These are phyloP conservation scores for Coleophora deauratella DNA, from an alignment of 2,888 invertebrate genomes.

Conservation along the genomic window DNA sequence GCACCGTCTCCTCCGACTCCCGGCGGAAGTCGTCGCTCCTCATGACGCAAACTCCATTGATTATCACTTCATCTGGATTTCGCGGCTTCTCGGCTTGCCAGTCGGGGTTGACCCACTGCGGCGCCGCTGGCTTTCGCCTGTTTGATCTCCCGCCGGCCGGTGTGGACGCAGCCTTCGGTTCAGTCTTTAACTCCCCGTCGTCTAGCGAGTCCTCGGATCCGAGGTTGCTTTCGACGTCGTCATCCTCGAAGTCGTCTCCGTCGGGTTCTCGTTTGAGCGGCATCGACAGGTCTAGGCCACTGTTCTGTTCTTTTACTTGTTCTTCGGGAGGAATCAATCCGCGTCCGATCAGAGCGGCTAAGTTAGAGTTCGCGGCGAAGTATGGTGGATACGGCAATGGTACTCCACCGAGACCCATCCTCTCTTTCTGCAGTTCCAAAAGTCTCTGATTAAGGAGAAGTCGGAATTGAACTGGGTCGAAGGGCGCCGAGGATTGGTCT, in stretches of 20 bases:
- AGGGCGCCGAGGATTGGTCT: conserved; percentile 83
- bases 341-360: conserved; percentile 84
- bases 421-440: conserved; percentile 89
- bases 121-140: conserved; percentile 94
- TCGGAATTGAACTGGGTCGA: conserved; percentile 94
- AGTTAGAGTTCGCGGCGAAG: conserved; percentile 83
- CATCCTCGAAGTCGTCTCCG: conserved; percentile 86
- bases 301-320: conserved; percentile 82
- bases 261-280: conserved; percentile 86
- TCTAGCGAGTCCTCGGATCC: conserved; percentile 79
- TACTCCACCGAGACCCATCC: conserved; percentile 84
- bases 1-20: conserved; percentile 80
- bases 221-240: conserved; percentile 83
- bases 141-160: conserved; percentile 67
- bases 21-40: conserved; percentile 83
- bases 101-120: conserved; percentile 98
- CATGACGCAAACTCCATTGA: conserved; percentile 96
- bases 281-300: conserved; percentile 92
- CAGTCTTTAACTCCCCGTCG: conserved; percentile 72
- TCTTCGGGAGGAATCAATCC: conserved; percentile 77
- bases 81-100: conserved; percentile 83
- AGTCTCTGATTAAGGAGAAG: conserved; percentile 91
- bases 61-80: conserved; percentile 85
- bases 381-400: conserved; percentile 85
- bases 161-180: conserved; percentile 70